A percentile compares a stretch with the other conserved stretches of the same genome.
phyloP scores from a whole-genome alignment of 2,888 invertebrate species.

The Leistus spinibarbis region DNA sequence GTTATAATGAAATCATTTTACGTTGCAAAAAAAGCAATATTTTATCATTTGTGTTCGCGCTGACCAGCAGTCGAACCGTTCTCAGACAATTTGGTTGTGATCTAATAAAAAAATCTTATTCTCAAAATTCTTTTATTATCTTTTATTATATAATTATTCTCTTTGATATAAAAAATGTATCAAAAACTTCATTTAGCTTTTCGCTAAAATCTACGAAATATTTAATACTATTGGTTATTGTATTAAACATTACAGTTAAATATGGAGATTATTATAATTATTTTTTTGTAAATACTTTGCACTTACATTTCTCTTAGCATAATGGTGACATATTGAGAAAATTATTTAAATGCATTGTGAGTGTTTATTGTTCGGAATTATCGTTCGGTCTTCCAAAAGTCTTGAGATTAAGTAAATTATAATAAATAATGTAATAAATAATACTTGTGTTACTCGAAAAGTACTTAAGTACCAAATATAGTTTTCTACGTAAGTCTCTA shows the following conservation, averaged over 20 bases:
- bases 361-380: too few relatives aligned
- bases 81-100: slow-evolving; percentile 15
- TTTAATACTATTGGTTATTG: slow-evolving; percentile 29
- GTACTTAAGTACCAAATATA: too few relatives aligned
- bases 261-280: background rate
- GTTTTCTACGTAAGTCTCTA: too few relatives aligned
- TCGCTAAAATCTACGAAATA: slow-evolving; percentile 4
- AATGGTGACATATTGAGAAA: background rate
- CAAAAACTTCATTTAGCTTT: slow-evolving; percentile 5
- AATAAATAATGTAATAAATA: too few relatives aligned
- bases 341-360: background rate
- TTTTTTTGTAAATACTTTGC: background rate
- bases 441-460: too few relatives aligned
- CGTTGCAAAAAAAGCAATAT: too few relatives aligned
- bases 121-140: background rate
- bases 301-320: background rate
- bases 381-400: too few relatives aligned
- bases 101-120: slow-evolving; percentile 3
- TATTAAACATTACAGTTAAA: slow-evolving; percentile 21
- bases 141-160: background rate
- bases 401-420: too few relatives aligned
- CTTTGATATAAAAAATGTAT: slow-evolving; percentile 28
- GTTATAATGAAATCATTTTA: too few relatives aligned
- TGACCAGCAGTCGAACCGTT: background rate
- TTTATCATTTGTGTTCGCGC: too few relatives aligned